Evolutionary conservation across 2,888 invertebrate genomes (phyloP), one percentile per base, ranked within the genome.

Genomic region (Papilio elwesi): DNA sequence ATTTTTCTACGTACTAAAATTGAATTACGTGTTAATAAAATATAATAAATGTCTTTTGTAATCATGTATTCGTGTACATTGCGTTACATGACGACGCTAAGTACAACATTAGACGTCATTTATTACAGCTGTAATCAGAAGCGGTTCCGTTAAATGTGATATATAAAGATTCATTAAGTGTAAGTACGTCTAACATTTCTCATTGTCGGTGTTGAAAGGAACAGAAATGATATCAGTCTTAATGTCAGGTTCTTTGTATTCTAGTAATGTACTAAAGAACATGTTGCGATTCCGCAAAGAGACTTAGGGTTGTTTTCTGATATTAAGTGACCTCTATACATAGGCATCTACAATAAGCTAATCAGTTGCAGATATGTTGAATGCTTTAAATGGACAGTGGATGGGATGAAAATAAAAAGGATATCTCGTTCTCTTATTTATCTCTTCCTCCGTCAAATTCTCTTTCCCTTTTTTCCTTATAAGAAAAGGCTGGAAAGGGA

Each of bases 111-210:
- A 74, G 57, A 59, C 59, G 65, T 71, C 57, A 68, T 74, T 70
- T 74, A 53, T 74, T 68, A 71, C 65, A 26, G 64, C 55, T 38
- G 49, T 68, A 38, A 68, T 65, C 51, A 13, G 63, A 48, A 53
- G 72, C 68, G 59, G 49, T 68, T 68, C 55, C 43, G 55, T 65
- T 71, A 65, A 68, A 59, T 51, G 62, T 51, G 57, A 62, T 51
- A 8, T 69, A 62, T 62, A 59, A 68, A 36, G 63, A 47, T 64
- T 49, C 64, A 75, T 75, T 76, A 75, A 75, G 71, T 69, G 69
- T 64, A 49, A 49, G 15, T 64, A 26, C 48, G 47, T 64, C 26
- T 64, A 51, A 43, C 13, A 65, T 65, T 51, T 65, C 51, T 49
- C n/a, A 65, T 65, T 65, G 36, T 49, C 49, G 49, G 26, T 26